Evolutionary conservation across 2,113 vertebrate species (phyloP).

Genomic region (Mustela lutreola): DNA sequence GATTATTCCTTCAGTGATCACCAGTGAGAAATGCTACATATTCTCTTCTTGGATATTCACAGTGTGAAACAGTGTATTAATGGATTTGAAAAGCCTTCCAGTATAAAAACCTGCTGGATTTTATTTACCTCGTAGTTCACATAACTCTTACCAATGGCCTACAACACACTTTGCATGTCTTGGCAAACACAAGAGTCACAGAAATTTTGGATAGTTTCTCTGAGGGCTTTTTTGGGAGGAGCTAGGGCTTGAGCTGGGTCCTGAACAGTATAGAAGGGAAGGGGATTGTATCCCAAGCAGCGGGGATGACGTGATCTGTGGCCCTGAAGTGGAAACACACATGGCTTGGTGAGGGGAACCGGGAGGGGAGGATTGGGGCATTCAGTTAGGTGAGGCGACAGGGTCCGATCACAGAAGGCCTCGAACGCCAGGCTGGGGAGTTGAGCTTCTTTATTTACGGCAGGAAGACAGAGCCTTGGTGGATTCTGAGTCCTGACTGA

Average conservation of each 20-base stretch:
- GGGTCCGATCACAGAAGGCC: background rate
- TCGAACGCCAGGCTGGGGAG: background rate
- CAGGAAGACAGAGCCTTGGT: background rate
- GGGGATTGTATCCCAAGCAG: background rate
- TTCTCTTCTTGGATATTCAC: background rate
- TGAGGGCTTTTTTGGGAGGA: background rate
- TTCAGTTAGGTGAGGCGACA: background rate
- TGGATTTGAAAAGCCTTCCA: background rate
- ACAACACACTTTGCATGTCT: background rate
- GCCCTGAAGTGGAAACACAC: background rate
- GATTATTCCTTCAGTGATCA: background rate
- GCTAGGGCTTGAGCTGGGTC: background rate
- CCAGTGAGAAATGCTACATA: background rate
- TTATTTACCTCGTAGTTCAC: conserved; percentile 23
- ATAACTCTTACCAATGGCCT: background rate
- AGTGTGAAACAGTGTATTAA: background rate
- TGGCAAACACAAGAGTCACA: background rate
- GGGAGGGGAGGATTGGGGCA: background rate
- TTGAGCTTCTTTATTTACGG: background rate
- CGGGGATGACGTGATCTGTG: background rate
- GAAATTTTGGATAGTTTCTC: background rate
- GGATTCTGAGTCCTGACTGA: background rate
- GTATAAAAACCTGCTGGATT: background rate
- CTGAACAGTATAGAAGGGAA: background rate
- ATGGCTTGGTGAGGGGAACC: background rate